Evolutionary conservation across 2,113 vertebrate genomes (phyloP).

Genomic region (Heliornis fulica): DNA sequence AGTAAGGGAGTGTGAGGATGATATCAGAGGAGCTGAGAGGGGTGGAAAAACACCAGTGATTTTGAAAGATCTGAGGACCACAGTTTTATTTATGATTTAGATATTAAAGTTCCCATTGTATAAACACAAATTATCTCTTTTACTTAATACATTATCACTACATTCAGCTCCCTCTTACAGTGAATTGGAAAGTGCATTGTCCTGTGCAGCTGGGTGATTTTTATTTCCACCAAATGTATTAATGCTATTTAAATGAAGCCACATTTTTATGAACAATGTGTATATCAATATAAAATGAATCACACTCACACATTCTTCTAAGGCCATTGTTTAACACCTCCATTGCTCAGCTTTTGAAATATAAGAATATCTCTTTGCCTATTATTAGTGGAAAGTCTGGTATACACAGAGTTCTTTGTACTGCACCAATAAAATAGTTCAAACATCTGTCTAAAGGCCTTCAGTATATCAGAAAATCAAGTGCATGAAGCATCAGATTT

Average conservation of each 20-base stretch:
- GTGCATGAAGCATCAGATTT: neutral
- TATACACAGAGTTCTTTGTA: neutral
- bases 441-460: neutral
- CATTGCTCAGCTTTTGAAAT: neutral
- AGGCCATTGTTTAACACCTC: slow-evolving; percentile 5
- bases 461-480: neutral
- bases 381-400: neutral
- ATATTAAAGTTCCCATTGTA: neutral
- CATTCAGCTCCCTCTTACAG: neutral
- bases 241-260: neutral
- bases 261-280: neutral
- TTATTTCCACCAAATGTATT: slow-evolving; percentile 11
- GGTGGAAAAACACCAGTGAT: neutral
- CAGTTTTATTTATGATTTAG: neutral
- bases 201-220: neutral
- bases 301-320: neutral
- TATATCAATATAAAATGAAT: slow-evolving; percentile 12
- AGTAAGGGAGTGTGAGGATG: neutral
- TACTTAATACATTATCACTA: neutral
- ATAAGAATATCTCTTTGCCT: neutral
- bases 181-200: neutral
- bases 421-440: neutral
- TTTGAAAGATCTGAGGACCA: neutral
- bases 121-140: neutral
- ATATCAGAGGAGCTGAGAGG: neutral